A percentile compares a stretch with the other conserved stretches of the same genome.
phyloP scores from a whole-genome alignment of 2,888 invertebrate genomes.

The Leptinotarsa haldemani region DNA sequence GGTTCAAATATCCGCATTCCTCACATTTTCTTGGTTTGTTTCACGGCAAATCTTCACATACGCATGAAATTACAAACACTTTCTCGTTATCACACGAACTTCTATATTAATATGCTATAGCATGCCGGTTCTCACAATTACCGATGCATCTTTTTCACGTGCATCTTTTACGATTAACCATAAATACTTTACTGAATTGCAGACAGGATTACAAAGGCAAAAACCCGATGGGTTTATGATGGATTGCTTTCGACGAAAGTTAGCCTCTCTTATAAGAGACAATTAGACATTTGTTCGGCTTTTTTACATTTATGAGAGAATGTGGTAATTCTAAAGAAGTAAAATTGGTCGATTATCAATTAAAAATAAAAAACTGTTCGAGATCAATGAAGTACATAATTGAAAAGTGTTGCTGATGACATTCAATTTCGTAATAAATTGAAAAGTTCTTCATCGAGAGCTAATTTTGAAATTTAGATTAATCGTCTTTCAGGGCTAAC shows the following conservation, averaged over 20 bases:
- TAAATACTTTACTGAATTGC: conserved; percentile 29
- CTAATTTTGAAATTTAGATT: too few relatives aligned
- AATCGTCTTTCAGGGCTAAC: too few relatives aligned
- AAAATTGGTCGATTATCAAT: too few relatives aligned
- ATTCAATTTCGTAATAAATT: too few relatives aligned
- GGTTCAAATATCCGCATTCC: conserved; percentile 10
- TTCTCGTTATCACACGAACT: conserved; percentile 23
- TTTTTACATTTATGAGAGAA: background rate
- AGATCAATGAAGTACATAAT: too few relatives aligned
- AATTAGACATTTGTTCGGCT: background rate
- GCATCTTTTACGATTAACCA: conserved; percentile 32
- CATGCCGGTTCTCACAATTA: conserved; percentile 32
- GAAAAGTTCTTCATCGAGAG: too few relatives aligned
- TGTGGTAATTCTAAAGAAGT: background rate
- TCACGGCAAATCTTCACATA: conserved; percentile 16
- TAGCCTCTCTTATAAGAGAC: conserved; percentile 11
- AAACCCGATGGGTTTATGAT: conserved; percentile 16
- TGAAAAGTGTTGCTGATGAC: too few relatives aligned
- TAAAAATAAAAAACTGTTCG: too few relatives aligned
- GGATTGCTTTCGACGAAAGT: conserved; percentile 3
- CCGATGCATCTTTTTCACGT: conserved; percentile 34
- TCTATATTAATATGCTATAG: conserved; percentile 22
- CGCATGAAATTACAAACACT: conserved; percentile 22
- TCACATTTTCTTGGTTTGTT: background rate
- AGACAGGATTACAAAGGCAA: conserved; percentile 23